phyloP scores from a whole-genome alignment of 2,797 vertebrate genomes.

The Cyprinella venusta region DNA sequence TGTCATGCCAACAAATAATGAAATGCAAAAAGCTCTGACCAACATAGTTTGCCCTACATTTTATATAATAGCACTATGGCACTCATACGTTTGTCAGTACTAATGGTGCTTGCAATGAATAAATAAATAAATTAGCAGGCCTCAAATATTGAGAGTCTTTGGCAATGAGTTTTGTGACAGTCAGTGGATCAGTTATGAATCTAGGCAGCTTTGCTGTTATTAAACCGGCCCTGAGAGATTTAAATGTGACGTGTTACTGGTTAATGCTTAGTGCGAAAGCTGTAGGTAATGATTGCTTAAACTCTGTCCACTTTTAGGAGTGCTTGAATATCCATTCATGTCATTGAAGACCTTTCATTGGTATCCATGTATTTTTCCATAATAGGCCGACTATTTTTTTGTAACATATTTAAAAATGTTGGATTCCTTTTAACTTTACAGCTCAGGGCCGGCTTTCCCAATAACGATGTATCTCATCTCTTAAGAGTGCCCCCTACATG shows the following conservation, averaged over 20 bases:
- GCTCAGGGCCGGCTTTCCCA: too few relatives aligned
- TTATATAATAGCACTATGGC: conserved; percentile 27
- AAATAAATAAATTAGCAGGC: neutral
- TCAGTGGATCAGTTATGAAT: neutral
- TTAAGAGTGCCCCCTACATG: too few relatives aligned
- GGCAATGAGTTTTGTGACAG: neutral
- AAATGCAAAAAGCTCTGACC: conserved; percentile 61
- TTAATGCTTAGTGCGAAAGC: neutral
- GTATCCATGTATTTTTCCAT: too few relatives aligned
- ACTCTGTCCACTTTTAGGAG: neutral
- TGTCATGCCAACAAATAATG: conserved; percentile 67
- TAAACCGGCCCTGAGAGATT: neutral
- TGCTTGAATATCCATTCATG: neutral
- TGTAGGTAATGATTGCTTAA: neutral
- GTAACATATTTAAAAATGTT: too few relatives aligned
- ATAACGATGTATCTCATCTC: too few relatives aligned
- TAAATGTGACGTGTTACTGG: neutral
- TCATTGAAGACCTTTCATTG: neutral
- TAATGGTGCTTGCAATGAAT: neutral
- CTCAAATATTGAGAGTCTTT: neutral
- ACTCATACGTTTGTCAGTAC: neutral
- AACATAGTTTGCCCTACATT: conserved; percentile 34
- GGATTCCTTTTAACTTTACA: too few relatives aligned
- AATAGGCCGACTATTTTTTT: too few relatives aligned
- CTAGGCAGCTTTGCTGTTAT: neutral